A percentile compares a stretch with the other conserved stretches of the same genome.
phyloP scores from a whole-genome alignment of 2,797 vertebrate species.

The Clangula hyemalis region DNA sequence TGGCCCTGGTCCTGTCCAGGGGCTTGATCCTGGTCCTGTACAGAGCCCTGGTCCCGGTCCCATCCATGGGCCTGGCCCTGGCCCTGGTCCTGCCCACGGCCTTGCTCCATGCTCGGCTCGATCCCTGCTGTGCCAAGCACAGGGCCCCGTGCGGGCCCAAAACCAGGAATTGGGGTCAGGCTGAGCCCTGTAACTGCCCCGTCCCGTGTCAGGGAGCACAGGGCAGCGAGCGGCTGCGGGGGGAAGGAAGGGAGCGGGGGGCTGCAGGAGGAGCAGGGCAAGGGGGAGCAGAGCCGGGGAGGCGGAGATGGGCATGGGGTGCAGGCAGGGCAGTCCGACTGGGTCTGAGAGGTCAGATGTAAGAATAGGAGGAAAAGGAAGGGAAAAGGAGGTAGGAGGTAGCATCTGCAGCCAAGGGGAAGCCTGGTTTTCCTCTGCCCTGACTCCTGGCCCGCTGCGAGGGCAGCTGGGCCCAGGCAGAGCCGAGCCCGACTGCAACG shows the following conservation, averaged over 20 bases:
- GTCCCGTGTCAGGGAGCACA: accelerated
- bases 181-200: accelerated
- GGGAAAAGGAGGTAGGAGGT: neutral
- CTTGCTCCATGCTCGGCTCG: too few relatives aligned
- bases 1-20: too few relatives aligned
- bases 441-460: neutral
- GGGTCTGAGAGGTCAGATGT: neutral
- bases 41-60: too few relatives aligned
- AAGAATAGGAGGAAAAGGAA: neutral
- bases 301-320: too few relatives aligned
- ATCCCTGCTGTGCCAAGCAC: neutral
- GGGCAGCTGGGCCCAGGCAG: neutral
- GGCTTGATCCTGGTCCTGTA: too few relatives aligned
- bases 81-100: neutral
- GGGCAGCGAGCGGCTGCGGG: neutral
- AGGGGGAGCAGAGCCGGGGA: too few relatives aligned
- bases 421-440: neutral
- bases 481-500: neutral
- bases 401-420: neutral
- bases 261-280: neutral
- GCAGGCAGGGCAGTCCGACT: too few relatives aligned
- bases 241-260: neutral
- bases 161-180: neutral
- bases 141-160: neutral
- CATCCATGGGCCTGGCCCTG: neutral